Percentiles rank a stretch among this genome's conserved stretches.
These are phyloP conservation scores for Scaptomyza parva DNA, from an alignment of 2,888 invertebrate species.

Conservation along the genomic window DNA sequence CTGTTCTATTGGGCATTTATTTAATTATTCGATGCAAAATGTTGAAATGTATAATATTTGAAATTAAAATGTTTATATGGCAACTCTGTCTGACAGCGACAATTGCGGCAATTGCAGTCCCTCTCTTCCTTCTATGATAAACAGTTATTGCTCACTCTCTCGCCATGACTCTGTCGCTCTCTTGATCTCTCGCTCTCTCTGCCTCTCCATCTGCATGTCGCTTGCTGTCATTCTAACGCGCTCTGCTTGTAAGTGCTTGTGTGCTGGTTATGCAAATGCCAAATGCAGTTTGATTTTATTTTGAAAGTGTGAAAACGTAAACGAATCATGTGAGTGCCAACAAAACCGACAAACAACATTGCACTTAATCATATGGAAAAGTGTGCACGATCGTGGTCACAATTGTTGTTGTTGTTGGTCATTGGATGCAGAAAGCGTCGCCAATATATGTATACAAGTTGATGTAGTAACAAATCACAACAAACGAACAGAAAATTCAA, in stretches of 20 bases:
- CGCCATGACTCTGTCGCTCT: too few relatives aligned
- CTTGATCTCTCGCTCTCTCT: constrained; percentile 3
- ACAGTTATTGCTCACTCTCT: constrained; percentile 10
- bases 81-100: constrained; percentile 19
- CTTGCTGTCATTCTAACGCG: constrained; percentile 13
- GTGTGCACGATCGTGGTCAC: constrained; percentile 4
- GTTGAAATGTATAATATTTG: neutral
- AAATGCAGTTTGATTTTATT: constrained; percentile 49
- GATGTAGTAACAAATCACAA: constrained; percentile 14
- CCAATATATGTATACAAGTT: constrained; percentile 13
- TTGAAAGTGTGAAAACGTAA: constrained; percentile 65
- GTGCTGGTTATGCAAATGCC: constrained; percentile 68
- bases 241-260: constrained; percentile 30
- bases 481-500: constrained; percentile 21
- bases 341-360: constrained; percentile 21
- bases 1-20: neutral
- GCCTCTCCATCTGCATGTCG: too few relatives aligned
- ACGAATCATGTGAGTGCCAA: constrained; percentile 62
- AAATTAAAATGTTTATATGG: constrained; percentile 9
- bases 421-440: constrained; percentile 27
- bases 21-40: neutral
- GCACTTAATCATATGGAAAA: constrained; percentile 30
- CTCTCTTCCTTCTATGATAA: constrained; percentile 4
- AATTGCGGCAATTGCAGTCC: constrained; percentile 7
- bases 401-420: constrained; percentile 9